Evolutionary conservation across 2,797 vertebrate genomes (phyloP).

Genomic region (Schizothorax lantsangensis): DNA sequence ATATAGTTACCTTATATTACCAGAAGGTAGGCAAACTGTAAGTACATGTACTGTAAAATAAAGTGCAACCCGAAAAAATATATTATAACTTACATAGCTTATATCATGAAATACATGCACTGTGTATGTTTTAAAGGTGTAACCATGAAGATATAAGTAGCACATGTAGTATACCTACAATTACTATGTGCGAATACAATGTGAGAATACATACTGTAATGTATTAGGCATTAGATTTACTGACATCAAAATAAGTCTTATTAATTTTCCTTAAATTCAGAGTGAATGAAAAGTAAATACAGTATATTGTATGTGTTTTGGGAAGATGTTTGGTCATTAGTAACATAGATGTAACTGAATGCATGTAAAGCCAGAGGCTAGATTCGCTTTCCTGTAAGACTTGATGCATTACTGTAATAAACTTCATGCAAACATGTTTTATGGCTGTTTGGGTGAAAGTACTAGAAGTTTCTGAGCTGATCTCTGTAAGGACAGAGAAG

Average conservation of each 20-base stretch:
- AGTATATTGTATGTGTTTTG: neutral
- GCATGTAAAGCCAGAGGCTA: neutral
- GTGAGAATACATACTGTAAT: neutral
- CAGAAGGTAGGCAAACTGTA: neutral
- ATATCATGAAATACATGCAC: neutral
- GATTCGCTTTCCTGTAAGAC: neutral
- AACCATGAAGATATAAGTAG: neutral
- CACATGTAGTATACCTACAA: neutral
- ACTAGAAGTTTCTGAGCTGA: neutral
- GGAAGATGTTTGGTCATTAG: neutral
- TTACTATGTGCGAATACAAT: no score
- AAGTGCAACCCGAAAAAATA: neutral
- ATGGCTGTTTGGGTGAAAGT: neutral
- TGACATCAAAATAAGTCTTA: neutral
- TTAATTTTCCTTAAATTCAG: neutral
- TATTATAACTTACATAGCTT: neutral
- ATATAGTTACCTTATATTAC: neutral
- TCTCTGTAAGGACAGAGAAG: constrained; percentile 8
- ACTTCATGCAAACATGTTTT: neutral
- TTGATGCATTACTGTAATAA: neutral
- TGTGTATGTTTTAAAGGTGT: neutral
- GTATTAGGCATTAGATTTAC: neutral
- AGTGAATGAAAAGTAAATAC: neutral
- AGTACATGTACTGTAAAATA: neutral
- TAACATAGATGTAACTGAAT: neutral